These are phyloP conservation scores for Girardia tigrina DNA, from an alignment of 2,888 invertebrate genomes.

Conservation along the genomic window DNA sequence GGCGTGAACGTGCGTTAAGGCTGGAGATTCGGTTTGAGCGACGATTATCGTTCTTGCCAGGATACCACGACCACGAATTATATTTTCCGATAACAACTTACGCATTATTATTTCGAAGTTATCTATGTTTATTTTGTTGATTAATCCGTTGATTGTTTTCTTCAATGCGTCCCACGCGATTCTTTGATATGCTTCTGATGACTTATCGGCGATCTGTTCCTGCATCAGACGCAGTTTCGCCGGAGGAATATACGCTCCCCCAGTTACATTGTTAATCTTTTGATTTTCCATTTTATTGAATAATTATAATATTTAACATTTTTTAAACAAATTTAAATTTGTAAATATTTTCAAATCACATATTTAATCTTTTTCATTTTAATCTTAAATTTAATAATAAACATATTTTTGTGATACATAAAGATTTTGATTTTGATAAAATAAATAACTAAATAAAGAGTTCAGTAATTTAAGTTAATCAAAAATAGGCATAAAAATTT, in stretches of 20 bases:
- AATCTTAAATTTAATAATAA: no score
- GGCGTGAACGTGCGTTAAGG: constrained; percentile 91
- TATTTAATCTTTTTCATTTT: no score
- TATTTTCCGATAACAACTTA: constrained; percentile 80
- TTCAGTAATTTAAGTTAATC: no score
- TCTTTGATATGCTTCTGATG: constrained; percentile 75
- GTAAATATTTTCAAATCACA: no score
- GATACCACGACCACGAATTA: constrained; percentile 77
- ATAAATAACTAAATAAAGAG: no score
- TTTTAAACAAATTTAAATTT: no score
- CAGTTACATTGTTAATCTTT: constrained; percentile 16
- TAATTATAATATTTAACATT: no score
- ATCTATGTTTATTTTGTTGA: constrained; percentile 86
- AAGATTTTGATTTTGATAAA: no score
- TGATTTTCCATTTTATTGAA: not conserved
- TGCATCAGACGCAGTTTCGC: constrained; percentile 87
- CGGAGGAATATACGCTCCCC: constrained; percentile 80
- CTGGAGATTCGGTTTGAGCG: constrained; percentile 88
- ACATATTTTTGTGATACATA: no score
- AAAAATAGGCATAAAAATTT: no score
- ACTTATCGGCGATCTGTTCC: constrained; percentile 78
- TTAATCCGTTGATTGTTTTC: constrained; percentile 89
- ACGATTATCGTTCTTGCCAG: constrained; percentile 81
- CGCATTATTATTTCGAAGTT: constrained; percentile 76
- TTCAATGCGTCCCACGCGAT: constrained; percentile 96